Evolutionary conservation across 1,140 invertebrate genomes (phyloP).

Genomic region (Drosophila auraria): DNA sequence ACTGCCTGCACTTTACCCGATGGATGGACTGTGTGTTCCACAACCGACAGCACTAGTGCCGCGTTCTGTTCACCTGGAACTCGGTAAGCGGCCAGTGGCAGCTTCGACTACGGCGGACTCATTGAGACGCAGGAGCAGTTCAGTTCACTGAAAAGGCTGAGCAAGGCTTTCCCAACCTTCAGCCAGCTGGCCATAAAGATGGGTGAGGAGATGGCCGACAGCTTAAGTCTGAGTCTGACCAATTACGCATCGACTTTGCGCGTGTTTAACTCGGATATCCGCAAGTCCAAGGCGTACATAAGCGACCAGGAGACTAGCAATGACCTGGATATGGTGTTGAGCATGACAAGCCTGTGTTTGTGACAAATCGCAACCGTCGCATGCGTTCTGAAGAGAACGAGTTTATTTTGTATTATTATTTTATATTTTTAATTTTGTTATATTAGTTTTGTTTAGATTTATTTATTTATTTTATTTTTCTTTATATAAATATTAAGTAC

Average conservation of each 20-base stretch:
- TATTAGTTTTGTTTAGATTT: too few species aligned
- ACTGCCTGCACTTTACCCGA: too few species aligned
- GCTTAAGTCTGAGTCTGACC: conserved; percentile 51
- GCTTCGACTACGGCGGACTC: conserved; percentile 88
- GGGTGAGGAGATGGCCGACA: conserved; percentile 65
- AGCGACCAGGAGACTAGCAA: conserved; percentile 44
- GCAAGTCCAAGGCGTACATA: conserved; percentile 78
- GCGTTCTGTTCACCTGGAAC: conserved; percentile 90
- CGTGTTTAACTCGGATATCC: conserved; percentile 75
- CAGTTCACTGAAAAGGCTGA: conserved; percentile 55
- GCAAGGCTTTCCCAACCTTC: conserved; percentile 58
- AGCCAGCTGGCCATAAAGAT: conserved; percentile 65
- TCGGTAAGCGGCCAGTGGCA: conserved; percentile 88
- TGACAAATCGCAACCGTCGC: too few species aligned
- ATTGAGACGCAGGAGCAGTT: conserved; percentile 86
- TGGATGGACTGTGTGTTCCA: conserved; percentile 85
- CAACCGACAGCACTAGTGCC: conserved; percentile 88
- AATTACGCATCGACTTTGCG: conserved; percentile 73
- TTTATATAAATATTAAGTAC: too few species aligned
- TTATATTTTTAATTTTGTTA: too few species aligned
- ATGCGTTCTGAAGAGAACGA: too few species aligned
- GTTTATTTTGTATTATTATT: too few species aligned
- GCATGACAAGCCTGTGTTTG: too few species aligned
- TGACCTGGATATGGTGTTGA: too few species aligned
- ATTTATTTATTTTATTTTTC: too few species aligned